A percentile compares a stretch with the other conserved stretches of the same genome.
Conservation (phyloP, 2,797 vertebrate species). For the Naso thynnoides region DNA sequence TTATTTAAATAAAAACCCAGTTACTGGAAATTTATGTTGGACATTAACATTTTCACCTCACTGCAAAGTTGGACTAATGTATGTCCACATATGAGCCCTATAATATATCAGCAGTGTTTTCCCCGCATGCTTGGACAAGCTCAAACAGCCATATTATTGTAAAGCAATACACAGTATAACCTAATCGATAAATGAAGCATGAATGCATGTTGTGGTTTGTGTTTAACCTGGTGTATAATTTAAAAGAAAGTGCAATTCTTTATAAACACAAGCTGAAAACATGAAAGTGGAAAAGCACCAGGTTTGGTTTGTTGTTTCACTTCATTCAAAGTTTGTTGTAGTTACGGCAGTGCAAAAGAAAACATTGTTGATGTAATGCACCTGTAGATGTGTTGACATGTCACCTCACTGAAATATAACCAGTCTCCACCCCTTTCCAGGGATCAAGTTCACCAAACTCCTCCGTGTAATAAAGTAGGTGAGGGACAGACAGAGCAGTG, state of each 20-base stretch:
- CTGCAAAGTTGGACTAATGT: background rate
- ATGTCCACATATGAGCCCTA: slow-evolving; percentile 1
- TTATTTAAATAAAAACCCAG: background rate
- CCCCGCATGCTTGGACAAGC: slow-evolving; percentile 3
- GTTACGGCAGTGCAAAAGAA: slow-evolving; percentile 10
- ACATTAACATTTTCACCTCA: background rate
- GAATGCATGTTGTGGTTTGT: slow-evolving; percentile 3
- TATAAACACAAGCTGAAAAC: slow-evolving; percentile 10
- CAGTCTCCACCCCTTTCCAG: slow-evolving; percentile 7
- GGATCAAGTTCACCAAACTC: slow-evolving; percentile 21
- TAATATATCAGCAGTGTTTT: slow-evolving; percentile 8
- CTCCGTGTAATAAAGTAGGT: slow-evolving; percentile 14
- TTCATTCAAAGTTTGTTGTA: slow-evolving; percentile 37
- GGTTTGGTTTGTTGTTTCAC: slow-evolving; percentile 5
- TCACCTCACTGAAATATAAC: slow-evolving; percentile 28
- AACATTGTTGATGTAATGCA: slow-evolving; percentile 34
- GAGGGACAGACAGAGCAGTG: background rate
- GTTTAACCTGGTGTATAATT: slow-evolving; percentile 17
- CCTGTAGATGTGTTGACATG: slow-evolving; percentile 38
- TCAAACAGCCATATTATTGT: slow-evolving; percentile 10
- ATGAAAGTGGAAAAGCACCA: background rate
- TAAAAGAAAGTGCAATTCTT: no score
- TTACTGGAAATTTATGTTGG: background rate
- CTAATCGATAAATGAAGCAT: slow-evolving; percentile 19
- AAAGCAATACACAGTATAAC: background rate